phyloP scores from a whole-genome alignment of 2,888 invertebrate genomes.

The Yponomeuta plumbellus region DNA sequence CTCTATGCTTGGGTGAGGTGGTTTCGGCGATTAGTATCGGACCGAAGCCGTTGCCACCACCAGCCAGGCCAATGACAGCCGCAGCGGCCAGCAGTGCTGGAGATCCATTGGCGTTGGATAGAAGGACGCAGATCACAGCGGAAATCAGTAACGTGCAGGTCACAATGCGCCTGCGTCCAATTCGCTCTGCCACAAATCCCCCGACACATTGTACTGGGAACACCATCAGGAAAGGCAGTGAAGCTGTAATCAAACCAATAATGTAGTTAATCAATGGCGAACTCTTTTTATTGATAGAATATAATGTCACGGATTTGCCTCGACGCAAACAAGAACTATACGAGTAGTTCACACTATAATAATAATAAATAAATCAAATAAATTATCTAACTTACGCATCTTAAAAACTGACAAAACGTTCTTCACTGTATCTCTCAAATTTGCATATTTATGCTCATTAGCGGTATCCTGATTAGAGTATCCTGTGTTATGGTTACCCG shows the following conservation, averaged over 20 bases:
- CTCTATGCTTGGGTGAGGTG: slow-evolving; percentile 6
- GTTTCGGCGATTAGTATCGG: background rate
- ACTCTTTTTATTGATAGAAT: no score
- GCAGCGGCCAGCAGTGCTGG: background rate
- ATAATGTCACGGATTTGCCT: no score
- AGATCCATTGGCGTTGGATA: background rate
- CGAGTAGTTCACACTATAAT: no score
- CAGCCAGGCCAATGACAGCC: background rate
- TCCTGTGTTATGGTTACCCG: no score
- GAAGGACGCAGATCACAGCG: background rate
- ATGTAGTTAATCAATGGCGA: background rate
- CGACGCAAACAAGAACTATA: no score
- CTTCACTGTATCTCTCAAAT: no score
- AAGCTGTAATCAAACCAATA: slow-evolving; percentile 7
- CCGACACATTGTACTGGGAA: slow-evolving; percentile 8
- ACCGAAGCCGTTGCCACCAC: background rate
- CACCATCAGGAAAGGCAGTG: slow-evolving; percentile 4
- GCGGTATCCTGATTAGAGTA: no score
- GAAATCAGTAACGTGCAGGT: background rate
- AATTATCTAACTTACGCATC: no score
- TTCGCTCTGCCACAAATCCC: background rate
- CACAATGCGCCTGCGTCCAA: background rate
- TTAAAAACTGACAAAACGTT: no score
- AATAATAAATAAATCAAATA: no score
- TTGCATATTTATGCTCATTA: no score